Evolutionary conservation across 2,888 invertebrate genomes (phyloP), one percentile per base, ranked within the genome.

Genomic region (Habroteleia sp.): DNA sequence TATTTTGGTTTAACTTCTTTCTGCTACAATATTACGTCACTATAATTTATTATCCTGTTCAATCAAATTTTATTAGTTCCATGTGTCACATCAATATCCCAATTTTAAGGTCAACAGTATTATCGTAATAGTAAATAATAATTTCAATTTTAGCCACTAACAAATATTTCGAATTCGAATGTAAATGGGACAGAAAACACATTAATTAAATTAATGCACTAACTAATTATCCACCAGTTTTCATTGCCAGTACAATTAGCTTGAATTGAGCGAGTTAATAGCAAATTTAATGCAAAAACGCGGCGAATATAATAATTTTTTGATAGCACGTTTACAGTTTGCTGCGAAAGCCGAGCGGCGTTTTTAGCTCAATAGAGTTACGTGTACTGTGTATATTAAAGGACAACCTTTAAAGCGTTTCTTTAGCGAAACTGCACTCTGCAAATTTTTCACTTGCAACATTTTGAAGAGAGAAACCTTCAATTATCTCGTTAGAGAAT

Each of bases 321-420:
- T 42, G 39, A 56, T 56, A 33, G 42, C 41, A 33, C 33, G 42
- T 31, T 42, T 56, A 42, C 23, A 20, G 14, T 7, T 11, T 35
- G 3, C n/a, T n/a, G 35, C 8, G 16, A 35, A 50, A 14, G 13
- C 23, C 13, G 11, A 23, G n/a, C 2, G 35, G 35, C 23, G 13
- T 35, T 56, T 48, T 56, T 42, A 56, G 39, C 42, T 44, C 42
- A 58, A 58, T 58, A 44, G 25, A 42, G 35, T 56, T 31, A 56
- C 58, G 44, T 44, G 25, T 31, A 33, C 10, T 33, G 11, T 16
- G 42, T 58, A 35, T 44, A 35, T 29, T 58, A 58, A 31, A 33
- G 23, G 13, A 42, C 56, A 42, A 29, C 31, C 33, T 56, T 56
- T 56, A 42, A 31, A 41, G 23, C 31, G 20, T 56, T 41, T 56